A percentile compares a stretch with the other conserved stretches of the same genome.
These are phyloP conservation scores for Selene dorsalis DNA, from an alignment of 2,797 vertebrate genomes.

Conservation along the genomic window DNA sequence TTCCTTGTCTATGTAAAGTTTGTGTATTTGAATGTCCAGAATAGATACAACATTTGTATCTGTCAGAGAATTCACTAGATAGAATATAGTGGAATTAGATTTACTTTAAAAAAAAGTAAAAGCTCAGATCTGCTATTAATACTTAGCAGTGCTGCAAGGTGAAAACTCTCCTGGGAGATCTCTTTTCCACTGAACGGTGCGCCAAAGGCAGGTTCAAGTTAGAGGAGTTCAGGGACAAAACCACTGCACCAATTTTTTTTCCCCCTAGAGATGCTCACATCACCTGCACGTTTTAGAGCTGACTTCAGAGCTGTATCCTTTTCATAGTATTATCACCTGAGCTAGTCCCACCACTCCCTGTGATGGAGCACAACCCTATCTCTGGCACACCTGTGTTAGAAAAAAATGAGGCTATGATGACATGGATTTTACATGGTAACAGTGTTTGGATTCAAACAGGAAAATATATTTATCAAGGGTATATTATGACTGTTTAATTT, in stretches of 20 bases:
- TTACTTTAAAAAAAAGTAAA: slow-evolving; percentile 26
- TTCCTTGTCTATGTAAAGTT: slow-evolving; percentile 34
- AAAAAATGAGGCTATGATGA: not conserved
- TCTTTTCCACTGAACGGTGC: slow-evolving; percentile 21
- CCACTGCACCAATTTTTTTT: not conserved
- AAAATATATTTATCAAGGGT: slow-evolving; percentile 1
- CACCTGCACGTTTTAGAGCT: slow-evolving; percentile 17
- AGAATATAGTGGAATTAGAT: slow-evolving; percentile 21
- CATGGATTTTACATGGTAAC: slow-evolving; percentile 27
- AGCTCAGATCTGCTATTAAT: slow-evolving; percentile 25
- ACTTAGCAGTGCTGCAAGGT: slow-evolving; percentile 20
- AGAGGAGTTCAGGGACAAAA: slow-evolving; percentile 14
- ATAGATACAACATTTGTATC: too few relatives aligned
- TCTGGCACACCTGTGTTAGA: slow-evolving; percentile 1
- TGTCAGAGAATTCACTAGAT: too few relatives aligned
- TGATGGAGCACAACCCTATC: slow-evolving; percentile 24
- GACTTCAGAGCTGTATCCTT: slow-evolving; percentile 25
- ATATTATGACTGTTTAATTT: not conserved
- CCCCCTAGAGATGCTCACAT: slow-evolving; percentile 31
- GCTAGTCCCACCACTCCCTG: slow-evolving; percentile 11
- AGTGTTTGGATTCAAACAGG: slow-evolving; percentile 4
- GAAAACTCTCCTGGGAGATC: slow-evolving; percentile 24
- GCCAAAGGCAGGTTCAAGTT: slow-evolving; percentile 16
- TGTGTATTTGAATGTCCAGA: too few relatives aligned
- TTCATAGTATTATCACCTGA: slow-evolving; percentile 24